A percentile compares a stretch with the other conserved stretches of the same genome.
Conservation (phyloP, 2,797 vertebrate species). For the Eulemur mongoz region DNA sequence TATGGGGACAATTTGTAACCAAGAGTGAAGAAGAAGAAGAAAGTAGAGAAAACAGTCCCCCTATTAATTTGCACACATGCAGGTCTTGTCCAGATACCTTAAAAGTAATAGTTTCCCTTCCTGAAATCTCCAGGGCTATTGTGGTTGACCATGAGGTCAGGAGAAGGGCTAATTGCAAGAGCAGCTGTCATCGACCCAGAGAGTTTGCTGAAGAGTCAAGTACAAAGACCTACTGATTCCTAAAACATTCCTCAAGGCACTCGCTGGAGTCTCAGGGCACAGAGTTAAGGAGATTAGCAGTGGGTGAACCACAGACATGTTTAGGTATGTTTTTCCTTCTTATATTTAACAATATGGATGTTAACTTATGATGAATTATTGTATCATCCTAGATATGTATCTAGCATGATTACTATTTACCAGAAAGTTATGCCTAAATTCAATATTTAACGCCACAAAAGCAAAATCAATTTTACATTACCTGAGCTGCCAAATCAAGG, state of each 20-base stretch:
- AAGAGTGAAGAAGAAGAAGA: conserved; percentile 73
- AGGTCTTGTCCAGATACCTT: conserved; percentile 81
- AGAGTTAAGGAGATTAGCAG: background rate
- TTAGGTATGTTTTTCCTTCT: background rate
- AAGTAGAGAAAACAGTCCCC: conserved; percentile 56
- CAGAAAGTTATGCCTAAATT: background rate
- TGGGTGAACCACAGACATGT: background rate
- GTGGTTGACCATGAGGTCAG: conserved; percentile 76
- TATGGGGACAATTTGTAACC: conserved; percentile 74
- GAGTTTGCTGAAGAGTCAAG: conserved; percentile 62
- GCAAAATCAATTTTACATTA: background rate
- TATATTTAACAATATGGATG: background rate
- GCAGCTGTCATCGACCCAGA: conserved; percentile 77
- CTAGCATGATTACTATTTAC: background rate
- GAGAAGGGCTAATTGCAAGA: conserved; percentile 80
- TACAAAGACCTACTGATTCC: conserved; percentile 63
- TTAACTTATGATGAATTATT: background rate
- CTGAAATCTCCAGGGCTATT: conserved; percentile 76
- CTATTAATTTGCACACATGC: conserved; percentile 80
- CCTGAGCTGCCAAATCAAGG: background rate
- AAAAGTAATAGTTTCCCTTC: conserved; percentile 74
- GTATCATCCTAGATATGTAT: background rate
- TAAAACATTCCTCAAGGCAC: background rate
- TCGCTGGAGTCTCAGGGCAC: background rate
- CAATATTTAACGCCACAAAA: background rate